Conservation (phyloP, 2,797 vertebrate genomes). For the Synanceia verrucosa region DNA sequence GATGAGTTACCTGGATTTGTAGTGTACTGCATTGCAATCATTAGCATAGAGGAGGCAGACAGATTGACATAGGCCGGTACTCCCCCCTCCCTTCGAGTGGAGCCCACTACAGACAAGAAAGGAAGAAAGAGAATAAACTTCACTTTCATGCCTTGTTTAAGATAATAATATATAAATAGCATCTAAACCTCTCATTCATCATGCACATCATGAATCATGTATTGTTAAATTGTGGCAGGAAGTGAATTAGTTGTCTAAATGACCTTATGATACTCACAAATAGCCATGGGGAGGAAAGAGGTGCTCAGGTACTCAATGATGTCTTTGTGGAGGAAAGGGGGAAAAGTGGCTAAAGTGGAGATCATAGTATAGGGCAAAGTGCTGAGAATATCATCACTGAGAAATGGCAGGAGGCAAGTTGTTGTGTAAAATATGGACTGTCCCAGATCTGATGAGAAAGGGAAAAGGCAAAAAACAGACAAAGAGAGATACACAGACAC, state of each 20-base stretch:
- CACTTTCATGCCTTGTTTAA: background rate
- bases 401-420: slow-evolving; percentile 98
- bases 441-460: slow-evolving; percentile 94
- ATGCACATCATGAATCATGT: background rate
- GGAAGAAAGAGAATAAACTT: slow-evolving; percentile 4
- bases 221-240: background rate
- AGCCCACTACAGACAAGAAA: slow-evolving; percentile 87
- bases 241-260: background rate
- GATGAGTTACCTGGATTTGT: slow-evolving; percentile 91
- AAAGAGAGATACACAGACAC: slow-evolving; percentile 77
- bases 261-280: slow-evolving; percentile 91
- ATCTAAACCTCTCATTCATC: background rate
- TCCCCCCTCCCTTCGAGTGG: slow-evolving; percentile 93
- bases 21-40: slow-evolving; percentile 99
- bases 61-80: slow-evolving; percentile 97
- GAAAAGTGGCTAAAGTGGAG: slow-evolving; percentile 98
- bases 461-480: slow-evolving; percentile 70
- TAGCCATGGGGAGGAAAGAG: slow-evolving; percentile 99
- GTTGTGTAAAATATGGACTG: slow-evolving; percentile 99
- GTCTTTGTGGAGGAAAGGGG: slow-evolving; percentile 99
- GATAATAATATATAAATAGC: background rate
- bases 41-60: slow-evolving; percentile 98
- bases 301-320: slow-evolving; percentile 99
- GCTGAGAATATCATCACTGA: slow-evolving; percentile 99
- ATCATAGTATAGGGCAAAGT: slow-evolving; percentile 99